Conservation (phyloP, 2,888 invertebrate species). For the Habroteleia sp. region DNA sequence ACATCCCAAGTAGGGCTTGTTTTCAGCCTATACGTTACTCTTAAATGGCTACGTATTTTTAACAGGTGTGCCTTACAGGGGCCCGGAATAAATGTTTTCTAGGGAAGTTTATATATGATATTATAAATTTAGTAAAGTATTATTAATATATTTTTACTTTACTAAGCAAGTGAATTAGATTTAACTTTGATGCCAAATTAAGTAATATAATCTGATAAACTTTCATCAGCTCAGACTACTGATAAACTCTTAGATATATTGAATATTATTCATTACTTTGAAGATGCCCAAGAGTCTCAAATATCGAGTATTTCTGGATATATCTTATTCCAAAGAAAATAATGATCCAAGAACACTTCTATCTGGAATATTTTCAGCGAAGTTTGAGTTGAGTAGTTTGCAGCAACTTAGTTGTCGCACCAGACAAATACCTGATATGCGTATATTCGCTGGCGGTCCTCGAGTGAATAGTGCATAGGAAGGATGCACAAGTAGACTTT, state of each 20-base stretch:
- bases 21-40: too few relatives aligned
- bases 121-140: too few relatives aligned
- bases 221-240: too few relatives aligned
- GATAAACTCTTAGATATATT: not conserved
- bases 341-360: conserved; percentile 11
- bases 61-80: too few relatives aligned
- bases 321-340: conserved; percentile 8
- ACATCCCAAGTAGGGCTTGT: too few relatives aligned
- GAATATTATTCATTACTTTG: conserved; percentile 1
- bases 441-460: conserved; percentile 54
- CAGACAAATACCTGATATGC: conserved; percentile 48
- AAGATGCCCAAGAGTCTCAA: not conserved
- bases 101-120: too few relatives aligned
- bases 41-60: too few relatives aligned
- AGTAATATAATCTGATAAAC: too few relatives aligned
- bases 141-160: too few relatives aligned
- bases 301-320: conserved; percentile 11
- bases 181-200: too few relatives aligned
- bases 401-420: conserved; percentile 20
- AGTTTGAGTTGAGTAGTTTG: conserved; percentile 27
- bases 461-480: conserved; percentile 35
- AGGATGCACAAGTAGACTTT: conserved; percentile 45
- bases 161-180: too few relatives aligned
- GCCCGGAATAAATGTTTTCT: too few relatives aligned
- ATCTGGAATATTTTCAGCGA: conserved; percentile 7